These are phyloP conservation scores for Plagodis dolabraria DNA, from an alignment of 2,888 invertebrate species.

Conservation along the genomic window DNA sequence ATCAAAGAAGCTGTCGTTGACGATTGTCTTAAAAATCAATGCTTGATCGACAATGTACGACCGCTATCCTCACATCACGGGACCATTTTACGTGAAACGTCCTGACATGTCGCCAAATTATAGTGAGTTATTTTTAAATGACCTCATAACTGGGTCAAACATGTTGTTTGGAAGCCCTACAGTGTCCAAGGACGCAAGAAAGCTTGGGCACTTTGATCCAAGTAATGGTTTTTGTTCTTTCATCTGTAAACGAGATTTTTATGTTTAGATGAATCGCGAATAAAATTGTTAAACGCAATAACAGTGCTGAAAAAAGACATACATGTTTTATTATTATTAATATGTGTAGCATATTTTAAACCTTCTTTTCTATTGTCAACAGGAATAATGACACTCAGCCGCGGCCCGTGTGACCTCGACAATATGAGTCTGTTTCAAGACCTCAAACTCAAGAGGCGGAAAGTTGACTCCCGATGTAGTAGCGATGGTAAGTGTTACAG, in stretches of 20 bases:
- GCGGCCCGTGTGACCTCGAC: slow-evolving; percentile 98
- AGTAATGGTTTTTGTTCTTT: slow-evolving; percentile 5
- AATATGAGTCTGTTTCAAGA: slow-evolving; percentile 99
- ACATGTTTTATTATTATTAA: too few relatives aligned
- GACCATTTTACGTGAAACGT: slow-evolving; percentile 53
- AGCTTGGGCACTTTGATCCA: slow-evolving; percentile 12
- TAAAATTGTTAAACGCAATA: too few relatives aligned
- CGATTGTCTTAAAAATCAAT: slow-evolving; percentile 4
- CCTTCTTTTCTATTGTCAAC: slow-evolving; percentile 60
- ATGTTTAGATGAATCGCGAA: neutral
- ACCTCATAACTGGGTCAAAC: slow-evolving; percentile 31
- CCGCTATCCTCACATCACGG: slow-evolving; percentile 47
- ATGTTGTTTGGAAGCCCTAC: slow-evolving; percentile 27
- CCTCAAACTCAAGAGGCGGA: slow-evolving; percentile 98
- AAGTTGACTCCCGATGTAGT: slow-evolving; percentile 98
- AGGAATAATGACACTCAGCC: slow-evolving; percentile 99
- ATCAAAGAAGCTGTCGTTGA: too few relatives aligned
- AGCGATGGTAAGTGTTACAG: slow-evolving; percentile 92
- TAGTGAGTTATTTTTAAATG: slow-evolving; percentile 49
- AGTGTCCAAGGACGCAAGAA: slow-evolving; percentile 13
- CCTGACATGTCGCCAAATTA: slow-evolving; percentile 54
- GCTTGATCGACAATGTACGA: slow-evolving; percentile 43
- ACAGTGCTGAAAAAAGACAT: too few relatives aligned
- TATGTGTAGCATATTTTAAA: slow-evolving; percentile 17
- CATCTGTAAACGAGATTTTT: neutral